Conservation (phyloP, 2,888 invertebrate species). For the Gortyna flavago region DNA sequence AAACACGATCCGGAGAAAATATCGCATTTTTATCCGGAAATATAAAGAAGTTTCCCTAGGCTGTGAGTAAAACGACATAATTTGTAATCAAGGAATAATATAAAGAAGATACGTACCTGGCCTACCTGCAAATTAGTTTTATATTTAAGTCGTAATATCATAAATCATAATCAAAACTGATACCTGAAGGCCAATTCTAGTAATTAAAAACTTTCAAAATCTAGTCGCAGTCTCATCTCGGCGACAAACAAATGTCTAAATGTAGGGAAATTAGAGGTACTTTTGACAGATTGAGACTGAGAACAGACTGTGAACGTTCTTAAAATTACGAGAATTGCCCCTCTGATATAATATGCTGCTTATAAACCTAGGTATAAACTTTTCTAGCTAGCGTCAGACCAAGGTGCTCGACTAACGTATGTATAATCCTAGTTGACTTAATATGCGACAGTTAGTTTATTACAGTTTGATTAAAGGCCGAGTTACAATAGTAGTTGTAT, state of each 20-base stretch:
- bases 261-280: too few species aligned
- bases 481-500: slow-evolving; percentile 7
- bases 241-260: too few species aligned
- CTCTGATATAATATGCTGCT: neutral
- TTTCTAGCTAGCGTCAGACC: slow-evolving; percentile 5
- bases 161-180: slow-evolving; percentile 5
- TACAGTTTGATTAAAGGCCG: slow-evolving; percentile 7
- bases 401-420: neutral
- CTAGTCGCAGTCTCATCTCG: too few species aligned
- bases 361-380: slow-evolving; percentile 22
- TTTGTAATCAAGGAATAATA: neutral
- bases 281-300: too few species aligned
- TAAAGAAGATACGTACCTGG: neutral
- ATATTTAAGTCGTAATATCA: neutral
- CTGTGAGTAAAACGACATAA: neutral
- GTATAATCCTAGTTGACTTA: slow-evolving; percentile 17
- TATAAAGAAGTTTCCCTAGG: neutral
- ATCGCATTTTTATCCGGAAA: neutral
- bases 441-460: slow-evolving; percentile 14
- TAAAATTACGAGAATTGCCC: too few species aligned
- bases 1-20: neutral
- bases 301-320: too few species aligned
- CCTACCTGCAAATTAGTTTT: neutral
- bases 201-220: too few species aligned
- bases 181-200: too few species aligned